Evolutionary conservation across 2,797 vertebrate species (phyloP).

Genomic region (Morelia viridis): DNA sequence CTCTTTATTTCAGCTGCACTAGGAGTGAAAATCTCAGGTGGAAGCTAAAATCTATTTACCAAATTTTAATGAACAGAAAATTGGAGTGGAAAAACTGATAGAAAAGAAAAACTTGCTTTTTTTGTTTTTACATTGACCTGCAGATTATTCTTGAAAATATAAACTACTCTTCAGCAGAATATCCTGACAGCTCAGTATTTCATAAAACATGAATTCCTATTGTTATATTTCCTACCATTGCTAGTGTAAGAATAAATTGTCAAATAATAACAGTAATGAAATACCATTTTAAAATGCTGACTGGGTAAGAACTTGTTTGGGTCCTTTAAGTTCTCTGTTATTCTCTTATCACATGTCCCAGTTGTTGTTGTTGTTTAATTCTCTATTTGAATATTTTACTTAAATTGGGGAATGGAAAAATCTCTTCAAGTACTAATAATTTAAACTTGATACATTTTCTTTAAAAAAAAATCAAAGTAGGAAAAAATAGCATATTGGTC

Average conservation of each 20-base stretch:
- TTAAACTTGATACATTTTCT: not conserved
- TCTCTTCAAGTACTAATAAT: not conserved
- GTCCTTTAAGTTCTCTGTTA: conserved; percentile 53
- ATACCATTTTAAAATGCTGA: conserved; percentile 56
- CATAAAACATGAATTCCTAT: conserved; percentile 30
- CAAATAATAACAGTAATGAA: conserved; percentile 68
- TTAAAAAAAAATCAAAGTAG: not conserved
- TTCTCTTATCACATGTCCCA: conserved; percentile 56
- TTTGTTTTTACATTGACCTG: not conserved
- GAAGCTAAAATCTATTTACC: conserved; percentile 36
- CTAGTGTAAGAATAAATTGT: conserved; percentile 57
- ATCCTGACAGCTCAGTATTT: not conserved
- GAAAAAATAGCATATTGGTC: not conserved
- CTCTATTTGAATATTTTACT: conserved; percentile 19
- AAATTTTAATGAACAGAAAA: conserved; percentile 49
- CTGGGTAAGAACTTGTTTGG: conserved; percentile 35
- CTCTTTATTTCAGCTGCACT: conserved; percentile 45
- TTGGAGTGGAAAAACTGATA: conserved; percentile 14
- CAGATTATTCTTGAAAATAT: conserved; percentile 27
- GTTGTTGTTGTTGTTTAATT: conserved; percentile 44
- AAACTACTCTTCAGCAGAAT: conserved; percentile 8
- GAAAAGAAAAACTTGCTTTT: not conserved
- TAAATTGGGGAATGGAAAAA: conserved; percentile 6
- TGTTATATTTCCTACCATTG: conserved; percentile 32
- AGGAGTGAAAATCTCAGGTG: conserved; percentile 38